Evolutionary conservation across 2,888 invertebrate species (phyloP).

Genomic region (Agriotes lineatus): DNA sequence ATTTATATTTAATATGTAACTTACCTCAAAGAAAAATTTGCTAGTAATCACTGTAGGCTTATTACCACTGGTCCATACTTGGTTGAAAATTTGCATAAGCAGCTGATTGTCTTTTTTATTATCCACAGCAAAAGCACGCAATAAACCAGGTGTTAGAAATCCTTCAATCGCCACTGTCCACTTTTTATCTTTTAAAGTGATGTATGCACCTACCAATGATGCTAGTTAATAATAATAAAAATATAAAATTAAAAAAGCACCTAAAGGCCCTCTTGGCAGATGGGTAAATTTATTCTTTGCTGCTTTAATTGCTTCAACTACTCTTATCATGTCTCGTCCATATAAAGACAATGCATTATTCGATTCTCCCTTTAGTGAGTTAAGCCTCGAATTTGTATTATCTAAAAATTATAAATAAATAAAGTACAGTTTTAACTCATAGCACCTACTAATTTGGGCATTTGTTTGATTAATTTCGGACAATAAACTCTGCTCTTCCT

Average conservation of each 20-base stretch:
- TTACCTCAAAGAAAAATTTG: conserved; percentile 70
- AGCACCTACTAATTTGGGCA: conserved; percentile 39
- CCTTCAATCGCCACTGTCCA: conserved; percentile 86
- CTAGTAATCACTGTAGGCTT: conserved; percentile 76
- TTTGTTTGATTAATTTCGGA: conserved; percentile 57
- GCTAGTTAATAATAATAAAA: no score
- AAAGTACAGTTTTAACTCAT: no score
- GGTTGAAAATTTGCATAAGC: conserved; percentile 68
- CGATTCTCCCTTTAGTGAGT: conserved; percentile 69
- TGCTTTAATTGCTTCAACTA: conserved; percentile 71
- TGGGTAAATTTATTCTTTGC: conserved; percentile 71
- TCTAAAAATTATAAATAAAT: conserved; percentile 58
- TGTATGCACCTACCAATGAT: conserved; percentile 74
- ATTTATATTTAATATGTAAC: neutral
- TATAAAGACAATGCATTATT: conserved; percentile 77
- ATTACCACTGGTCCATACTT: conserved; percentile 55
- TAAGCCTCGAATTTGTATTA: conserved; percentile 67
- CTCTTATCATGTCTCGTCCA: conserved; percentile 75
- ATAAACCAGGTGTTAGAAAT: conserved; percentile 70
- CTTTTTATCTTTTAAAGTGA: conserved; percentile 78
- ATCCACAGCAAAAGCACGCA: conserved; percentile 76
- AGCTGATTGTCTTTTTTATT: conserved; percentile 72
- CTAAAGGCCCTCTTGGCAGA: conserved; percentile 86
- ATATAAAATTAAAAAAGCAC: no score
- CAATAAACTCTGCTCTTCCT: conserved; percentile 58